A percentile compares a stretch with the other conserved stretches of the same genome.
phyloP scores from a whole-genome alignment of 53 echinoderm and acorn worm genomes.

The Apostichopus leukothele region DNA sequence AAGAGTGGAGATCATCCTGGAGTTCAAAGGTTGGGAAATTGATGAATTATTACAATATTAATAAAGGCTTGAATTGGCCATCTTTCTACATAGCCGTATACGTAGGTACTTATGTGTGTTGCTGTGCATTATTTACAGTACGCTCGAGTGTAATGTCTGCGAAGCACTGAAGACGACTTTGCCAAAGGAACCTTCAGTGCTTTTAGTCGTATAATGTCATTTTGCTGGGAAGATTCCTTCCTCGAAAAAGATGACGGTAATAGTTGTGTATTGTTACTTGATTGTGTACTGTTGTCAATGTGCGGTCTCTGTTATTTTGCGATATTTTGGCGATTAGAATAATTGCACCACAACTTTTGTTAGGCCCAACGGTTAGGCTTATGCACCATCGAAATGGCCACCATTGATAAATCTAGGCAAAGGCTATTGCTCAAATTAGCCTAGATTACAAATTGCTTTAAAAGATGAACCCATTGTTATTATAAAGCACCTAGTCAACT shows the following conservation, averaged over 20 bases:
- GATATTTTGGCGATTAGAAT: too few relatives aligned
- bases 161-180: slow-evolving; percentile 25
- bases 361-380: too few relatives aligned
- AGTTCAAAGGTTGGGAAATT: slow-evolving; percentile 44
- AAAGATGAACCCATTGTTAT: too few relatives aligned
- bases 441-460: too few relatives aligned
- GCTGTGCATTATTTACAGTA: not conserved
- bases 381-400: too few relatives aligned
- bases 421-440: too few relatives aligned
- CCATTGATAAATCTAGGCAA: too few relatives aligned
- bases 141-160: not conserved
- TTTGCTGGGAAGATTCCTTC: slow-evolving; percentile 37
- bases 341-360: too few relatives aligned
- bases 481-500: too few relatives aligned
- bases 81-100: not conserved
- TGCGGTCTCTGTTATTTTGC: not conserved
- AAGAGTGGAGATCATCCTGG: slow-evolving; percentile 42
- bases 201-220: slow-evolving; percentile 47
- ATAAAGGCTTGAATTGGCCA: slow-evolving; percentile 40
- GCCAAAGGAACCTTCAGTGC: slow-evolving; percentile 41
- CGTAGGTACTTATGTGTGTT: not conserved
- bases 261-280: not conserved
- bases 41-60: slow-evolving; percentile 50
- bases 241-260: slow-evolving; percentile 47
- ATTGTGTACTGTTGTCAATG: slow-evolving; percentile 7